Evolutionary conservation across 2,888 invertebrate species (phyloP).

Genomic region (Hypsopygia costalis): DNA sequence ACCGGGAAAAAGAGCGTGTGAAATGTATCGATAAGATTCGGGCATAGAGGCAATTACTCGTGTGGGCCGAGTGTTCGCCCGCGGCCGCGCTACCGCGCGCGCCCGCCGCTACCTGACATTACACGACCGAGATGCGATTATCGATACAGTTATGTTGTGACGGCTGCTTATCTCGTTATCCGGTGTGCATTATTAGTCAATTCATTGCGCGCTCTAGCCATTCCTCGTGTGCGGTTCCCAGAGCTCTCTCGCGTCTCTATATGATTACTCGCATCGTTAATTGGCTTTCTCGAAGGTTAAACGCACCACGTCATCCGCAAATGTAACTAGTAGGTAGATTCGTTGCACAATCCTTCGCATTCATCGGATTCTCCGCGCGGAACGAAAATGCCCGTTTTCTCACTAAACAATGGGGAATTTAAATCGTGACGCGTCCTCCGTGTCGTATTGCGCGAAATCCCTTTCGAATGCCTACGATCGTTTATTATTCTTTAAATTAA

Average conservation of each 20-base stretch:
- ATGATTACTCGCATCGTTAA: conserved; percentile 41
- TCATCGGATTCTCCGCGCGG: conserved; percentile 39
- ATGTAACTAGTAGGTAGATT: conserved; percentile 37
- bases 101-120: conserved; percentile 39
- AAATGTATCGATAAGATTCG: conserved; percentile 43
- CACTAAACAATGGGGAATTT: conserved; percentile 49
- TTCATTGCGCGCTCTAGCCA: conserved; percentile 32
- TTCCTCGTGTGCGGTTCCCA: conserved; percentile 35
- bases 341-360: conserved; percentile 45
- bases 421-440: conserved; percentile 27
- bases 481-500: conserved; percentile 28
- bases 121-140: conserved; percentile 65
- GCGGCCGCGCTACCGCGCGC: conserved; percentile 52
- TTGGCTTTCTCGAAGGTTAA: conserved; percentile 54
- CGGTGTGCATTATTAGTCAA: conserved; percentile 52
- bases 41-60: conserved; percentile 54
- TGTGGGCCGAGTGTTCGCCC: conserved; percentile 42
- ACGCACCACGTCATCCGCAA: conserved; percentile 34
- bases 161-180: conserved; percentile 57
- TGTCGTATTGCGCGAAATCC: conserved; percentile 37
- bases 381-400: conserved; percentile 46
- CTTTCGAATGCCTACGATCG: conserved; percentile 29
- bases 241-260: conserved; percentile 34
- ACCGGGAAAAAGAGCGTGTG: conserved; percentile 7
- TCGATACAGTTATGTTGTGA: conserved; percentile 71